phyloP scores from a whole-genome alignment of 1,140 invertebrate genomes.

The Ruditapes philippinarum region DNA sequence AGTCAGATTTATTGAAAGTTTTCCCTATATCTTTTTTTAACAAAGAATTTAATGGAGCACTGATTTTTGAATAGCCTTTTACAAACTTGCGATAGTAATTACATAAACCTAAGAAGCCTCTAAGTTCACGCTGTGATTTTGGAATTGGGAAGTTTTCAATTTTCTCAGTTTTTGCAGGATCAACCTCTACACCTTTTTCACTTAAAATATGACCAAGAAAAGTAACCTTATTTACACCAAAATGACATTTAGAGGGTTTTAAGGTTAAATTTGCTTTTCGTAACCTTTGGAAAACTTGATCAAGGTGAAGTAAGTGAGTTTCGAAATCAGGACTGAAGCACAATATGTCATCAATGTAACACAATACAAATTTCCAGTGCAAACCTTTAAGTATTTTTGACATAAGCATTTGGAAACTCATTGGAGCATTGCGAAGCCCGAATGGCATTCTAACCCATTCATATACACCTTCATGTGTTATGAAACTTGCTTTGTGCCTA shows the following conservation, averaged over 20 bases:
- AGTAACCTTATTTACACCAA: constrained; percentile 52
- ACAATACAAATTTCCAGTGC: constrained; percentile 61
- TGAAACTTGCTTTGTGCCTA: constrained; percentile 65
- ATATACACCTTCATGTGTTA: constrained; percentile 69
- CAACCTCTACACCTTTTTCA: constrained; percentile 56
- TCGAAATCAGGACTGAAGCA: constrained; percentile 66
- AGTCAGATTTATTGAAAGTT: constrained; percentile 37
- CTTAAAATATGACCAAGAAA: constrained; percentile 67
- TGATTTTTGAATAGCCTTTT: constrained; percentile 80
- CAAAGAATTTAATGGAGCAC: constrained; percentile 80
- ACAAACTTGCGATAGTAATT: constrained; percentile 85
- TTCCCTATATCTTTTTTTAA: constrained; percentile 55
- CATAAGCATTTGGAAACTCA: constrained; percentile 67
- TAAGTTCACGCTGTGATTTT: constrained; percentile 81
- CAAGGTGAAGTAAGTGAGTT: constrained; percentile 64
- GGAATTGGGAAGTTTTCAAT: constrained; percentile 64
- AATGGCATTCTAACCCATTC: constrained; percentile 65
- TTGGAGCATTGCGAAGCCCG: constrained; percentile 46
- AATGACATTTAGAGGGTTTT: constrained; percentile 65
- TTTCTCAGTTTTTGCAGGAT: constrained; percentile 50
- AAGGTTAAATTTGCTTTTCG: constrained; percentile 62
- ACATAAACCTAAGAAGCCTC: constrained; percentile 86
- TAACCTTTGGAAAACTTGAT: constrained; percentile 69
- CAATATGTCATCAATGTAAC: constrained; percentile 76
- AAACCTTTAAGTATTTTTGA: constrained; percentile 1